These are phyloP conservation scores for Myotis davidii DNA, from an alignment of 2,113 vertebrate species.

Conservation along the genomic window DNA sequence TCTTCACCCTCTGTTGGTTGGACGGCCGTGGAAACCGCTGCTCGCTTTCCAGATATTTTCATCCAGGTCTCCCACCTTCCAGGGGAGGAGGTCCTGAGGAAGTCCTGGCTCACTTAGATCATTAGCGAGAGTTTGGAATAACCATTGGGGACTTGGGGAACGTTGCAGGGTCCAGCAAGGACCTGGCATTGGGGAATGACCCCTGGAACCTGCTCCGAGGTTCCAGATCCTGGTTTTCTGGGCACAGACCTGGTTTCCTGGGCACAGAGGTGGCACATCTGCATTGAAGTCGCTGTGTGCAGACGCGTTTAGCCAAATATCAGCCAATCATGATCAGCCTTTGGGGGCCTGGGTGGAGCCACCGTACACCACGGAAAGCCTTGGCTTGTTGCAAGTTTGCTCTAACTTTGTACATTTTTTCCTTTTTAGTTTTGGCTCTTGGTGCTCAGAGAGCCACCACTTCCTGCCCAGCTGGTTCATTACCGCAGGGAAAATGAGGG, in stretches of 20 bases:
- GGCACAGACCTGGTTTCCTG: background rate
- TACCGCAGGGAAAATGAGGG: slow-evolving; percentile 96
- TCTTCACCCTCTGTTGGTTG: background rate
- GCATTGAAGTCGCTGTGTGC: background rate
- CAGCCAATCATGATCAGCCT: background rate
- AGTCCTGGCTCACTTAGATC: background rate
- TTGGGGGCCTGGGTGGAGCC: background rate
- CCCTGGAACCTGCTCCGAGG: background rate
- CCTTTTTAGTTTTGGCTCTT: slow-evolving; percentile 81
- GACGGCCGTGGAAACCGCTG: background rate
- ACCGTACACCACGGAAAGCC: background rate
- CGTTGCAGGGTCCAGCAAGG: fast-evolving
- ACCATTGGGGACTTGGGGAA: background rate
- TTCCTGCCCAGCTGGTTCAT: slow-evolving; percentile 80
- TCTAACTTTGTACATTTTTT: slow-evolving; percentile 80
- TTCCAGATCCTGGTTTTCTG: background rate
- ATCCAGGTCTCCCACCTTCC: background rate
- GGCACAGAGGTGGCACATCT: background rate
- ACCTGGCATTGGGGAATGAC: background rate
- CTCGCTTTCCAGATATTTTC: background rate
- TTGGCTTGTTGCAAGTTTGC: slow-evolving; percentile 66
- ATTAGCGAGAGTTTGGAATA: background rate
- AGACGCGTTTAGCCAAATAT: slow-evolving; percentile 12
- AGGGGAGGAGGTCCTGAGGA: background rate
- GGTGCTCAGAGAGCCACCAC: slow-evolving; percentile 73